Base-by-base conservation (phyloP, 2,888 invertebrate species). In the Zaprionus bogoriensis region DNA sequence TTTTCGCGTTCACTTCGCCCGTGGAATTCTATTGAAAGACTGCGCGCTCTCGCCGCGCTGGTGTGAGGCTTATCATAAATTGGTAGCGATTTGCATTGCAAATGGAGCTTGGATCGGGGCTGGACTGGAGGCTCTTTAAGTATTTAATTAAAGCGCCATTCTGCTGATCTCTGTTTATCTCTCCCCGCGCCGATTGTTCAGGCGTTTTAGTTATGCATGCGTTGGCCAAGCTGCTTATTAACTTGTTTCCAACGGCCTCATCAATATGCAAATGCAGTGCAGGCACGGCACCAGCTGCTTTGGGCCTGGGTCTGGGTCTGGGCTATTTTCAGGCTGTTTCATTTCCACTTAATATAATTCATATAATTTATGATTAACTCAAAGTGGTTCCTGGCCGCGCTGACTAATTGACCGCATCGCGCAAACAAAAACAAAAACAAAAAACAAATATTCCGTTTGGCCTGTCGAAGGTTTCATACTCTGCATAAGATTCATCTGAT, bases 31-130 rank as follows among this genome's bases (percentile, higher is more conserved):
- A 53, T 62, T 39, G 39, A 69, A 42, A 36, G 44, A 22, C 12
- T 17, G 5, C 23, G 7, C n/a, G 12, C 42, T 22, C 42, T 17
- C 22, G 9, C 25, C 10, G 10, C 6, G 22, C 12, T 53, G 70
- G 87, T 67, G 79, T 86, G 81, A 80, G 74, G 75, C 71, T 80
- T 71, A 86, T 60, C 78, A 67, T 86, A 80, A 86, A 77, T 71
- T 71, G 59, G 4, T 53, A 46, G 25, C 38, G 27, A 80, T 80
- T 86, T 86, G 87, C 84, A 80, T 55, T 86, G 81, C 80, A 67
- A 86, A 80, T 80, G 19, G 17, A 39, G 12, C 12, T 48, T 39
- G 2, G n/a, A 7, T 9, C 5, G 9, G 17, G 20, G 17, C 14
- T 9, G 10, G 9, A 38, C 17, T 17, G 19, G 28, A 27, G 59